These are phyloP conservation scores for Nibea albiflora DNA, from an alignment of 2,113 vertebrate genomes.

Conservation along the genomic window DNA sequence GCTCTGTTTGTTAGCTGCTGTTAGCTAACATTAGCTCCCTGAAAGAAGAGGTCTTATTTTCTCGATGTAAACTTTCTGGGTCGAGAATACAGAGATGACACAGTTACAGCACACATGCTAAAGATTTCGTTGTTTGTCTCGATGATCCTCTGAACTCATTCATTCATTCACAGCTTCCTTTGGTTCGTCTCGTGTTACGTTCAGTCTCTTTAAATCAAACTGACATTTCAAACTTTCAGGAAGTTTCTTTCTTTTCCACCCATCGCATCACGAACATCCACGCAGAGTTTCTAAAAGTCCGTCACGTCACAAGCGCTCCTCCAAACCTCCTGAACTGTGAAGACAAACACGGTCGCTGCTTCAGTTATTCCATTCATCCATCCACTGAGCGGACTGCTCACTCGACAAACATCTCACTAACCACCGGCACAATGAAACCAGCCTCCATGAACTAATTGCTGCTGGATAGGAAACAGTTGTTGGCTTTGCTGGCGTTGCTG, in stretches of 20 bases:
- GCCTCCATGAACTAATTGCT: conserved; percentile 52
- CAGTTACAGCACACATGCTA: too few relatives aligned
- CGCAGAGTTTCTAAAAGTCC: not conserved
- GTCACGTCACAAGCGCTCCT: not conserved
- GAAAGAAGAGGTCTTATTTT: too few relatives aligned
- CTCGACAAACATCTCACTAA: conserved; percentile 49
- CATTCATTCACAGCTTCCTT: too few relatives aligned
- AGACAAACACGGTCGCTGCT: conserved; percentile 13
- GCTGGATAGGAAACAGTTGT: conserved; percentile 43
- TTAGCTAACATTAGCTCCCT: too few relatives aligned
- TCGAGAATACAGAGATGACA: too few relatives aligned
- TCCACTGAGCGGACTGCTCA: conserved; percentile 9
- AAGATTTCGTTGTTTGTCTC: not conserved
- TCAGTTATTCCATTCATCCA: not conserved
- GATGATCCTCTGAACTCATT: too few relatives aligned
- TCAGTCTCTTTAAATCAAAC: not conserved
- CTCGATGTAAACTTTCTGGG: too few relatives aligned
- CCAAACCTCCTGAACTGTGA: not conserved
- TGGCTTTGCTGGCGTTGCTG: conserved; percentile 21
- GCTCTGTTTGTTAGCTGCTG: too few relatives aligned
- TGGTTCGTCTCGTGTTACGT: not conserved
- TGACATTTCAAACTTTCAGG: not conserved
- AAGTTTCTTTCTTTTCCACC: not conserved
- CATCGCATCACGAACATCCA: not conserved
- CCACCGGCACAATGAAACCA: conserved; percentile 33